Evolutionary conservation across 2,797 vertebrate species (phyloP), one percentile per base, ranked within the genome.

Genomic region (Monodelphis domestica): DNA sequence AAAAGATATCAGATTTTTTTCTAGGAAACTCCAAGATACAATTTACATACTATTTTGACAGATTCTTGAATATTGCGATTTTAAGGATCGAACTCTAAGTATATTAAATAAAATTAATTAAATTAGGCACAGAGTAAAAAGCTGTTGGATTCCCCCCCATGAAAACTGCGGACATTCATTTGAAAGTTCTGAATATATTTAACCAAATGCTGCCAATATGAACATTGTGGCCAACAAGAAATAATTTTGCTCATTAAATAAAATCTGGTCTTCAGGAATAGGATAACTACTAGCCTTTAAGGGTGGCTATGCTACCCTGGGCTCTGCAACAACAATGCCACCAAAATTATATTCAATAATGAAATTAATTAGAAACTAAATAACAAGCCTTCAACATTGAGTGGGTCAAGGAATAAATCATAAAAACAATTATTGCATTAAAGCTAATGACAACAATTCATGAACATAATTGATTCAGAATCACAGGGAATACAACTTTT

Each of bases 401-500:
- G n/a, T n/a, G n/a, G n/a, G n/a, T n/a, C n/a, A n/a, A n/a, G n/a
- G n/a, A n/a, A n/a, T n/a, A n/a, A n/a, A n/a, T n/a, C n/a, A n/a
- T n/a, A n/a, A n/a, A n/a, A n/a, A n/a, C n/a, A n/a, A n/a, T n/a
- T n/a, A n/a, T n/a, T n/a, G n/a, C n/a, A n/a, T n/a, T n/a, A n/a
- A n/a, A n/a, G n/a, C n/a, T n/a, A n/a, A n/a, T n/a, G n/a, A n/a
- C n/a, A n/a, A n/a, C n/a, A 95, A 96, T 94, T 91, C 97, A 88
- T 88, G 96, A 96, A 94, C 70, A 29, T 89, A 96, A 97, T 96
- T 91, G 84, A 91, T 96, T 89, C 33, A 96, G 95, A 97, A 98
- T 96, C 90, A 97, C 95, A 96, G 3, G 78, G 92, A 97, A 97
- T 98, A n/a, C n/a, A 97, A 97, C 26, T 96, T 96, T 90, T 97